Base-by-base conservation (phyloP, 53 echinoderm and acorn worm genomes). In the Stichopus horrens region DNA sequence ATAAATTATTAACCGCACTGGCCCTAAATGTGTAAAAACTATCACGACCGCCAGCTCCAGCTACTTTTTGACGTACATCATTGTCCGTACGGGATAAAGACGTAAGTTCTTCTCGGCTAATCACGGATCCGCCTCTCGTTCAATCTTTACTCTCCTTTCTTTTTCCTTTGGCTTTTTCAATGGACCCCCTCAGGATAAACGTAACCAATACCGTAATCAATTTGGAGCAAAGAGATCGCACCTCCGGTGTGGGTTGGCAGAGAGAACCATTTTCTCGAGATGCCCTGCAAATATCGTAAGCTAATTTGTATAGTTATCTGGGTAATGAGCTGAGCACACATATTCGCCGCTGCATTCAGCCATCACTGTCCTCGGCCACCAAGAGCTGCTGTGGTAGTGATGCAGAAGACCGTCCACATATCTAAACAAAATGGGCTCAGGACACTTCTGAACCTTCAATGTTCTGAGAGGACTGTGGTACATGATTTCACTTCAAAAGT, bases 231-330 rank as follows among this genome's bases (percentile, higher is more conserved):
- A 58, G 8, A 81, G 58, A 58, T 52, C 7, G 56, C 7, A 56
- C 8, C 21, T 8, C 19, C 56, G 20, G 56, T 19, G 21, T 21
- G 37, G 37, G 37, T 37, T 37, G 37, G 37, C 37, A 37, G 37
- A 37, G 37, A 37, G 37, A 37, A 37, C 37, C 37, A 55, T 81
- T 7, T 20, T 57, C 77, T n/a, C 81, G 18, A 20, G 7, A 71
- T 71, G 18, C 58, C 11, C n/a, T 4, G 7, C 6, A 80, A 81
- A 58, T 56, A 53, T 81, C 57, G n/a, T 55, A 20, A 58, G 58
- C 81, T 81, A 58, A 81, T 81, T 81, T 81, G 81, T 81, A 58
- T 57, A 81, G 81, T 55, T 81, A 81, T 22, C 22, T n/a, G 57
- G 20, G 20, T 81, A 58, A 55, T 81, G 54, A 81, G 81, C n/a